These are phyloP conservation scores for Cataglyphis albicans DNA, from an alignment of 2,888 invertebrate species.

Conservation along the genomic window DNA sequence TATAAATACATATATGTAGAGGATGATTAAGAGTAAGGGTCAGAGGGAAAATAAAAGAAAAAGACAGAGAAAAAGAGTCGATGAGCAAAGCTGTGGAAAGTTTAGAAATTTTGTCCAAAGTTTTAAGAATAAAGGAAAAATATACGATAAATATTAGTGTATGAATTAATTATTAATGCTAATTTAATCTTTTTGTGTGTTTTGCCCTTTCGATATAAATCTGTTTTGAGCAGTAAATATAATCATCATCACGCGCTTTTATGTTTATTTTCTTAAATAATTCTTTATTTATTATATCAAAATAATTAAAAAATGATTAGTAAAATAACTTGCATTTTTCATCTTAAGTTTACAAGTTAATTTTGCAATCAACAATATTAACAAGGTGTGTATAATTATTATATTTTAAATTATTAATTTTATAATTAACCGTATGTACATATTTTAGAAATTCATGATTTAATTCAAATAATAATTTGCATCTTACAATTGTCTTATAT, in stretches of 20 bases:
- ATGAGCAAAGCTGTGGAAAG: conserved; percentile 8
- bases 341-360: background rate
- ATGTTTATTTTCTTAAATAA: background rate
- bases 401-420: background rate
- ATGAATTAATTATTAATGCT: conserved; percentile 28
- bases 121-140: background rate
- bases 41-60: background rate
- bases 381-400: background rate
- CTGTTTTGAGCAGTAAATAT: background rate
- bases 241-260: background rate
- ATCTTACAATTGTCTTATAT: background rate
- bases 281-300: background rate
- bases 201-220: background rate
- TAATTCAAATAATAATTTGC: background rate
- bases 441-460: background rate
- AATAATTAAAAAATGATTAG: background rate
- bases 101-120: background rate
- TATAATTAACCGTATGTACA: background rate
- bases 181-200: conserved; percentile 4
- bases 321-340: background rate
- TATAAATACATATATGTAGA: background rate
- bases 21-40: background rate
- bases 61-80: background rate
- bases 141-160: background rate
- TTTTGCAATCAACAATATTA: background rate